phyloP scores from a whole-genome alignment of 2,797 vertebrate species.

The Lophius americanus region DNA sequence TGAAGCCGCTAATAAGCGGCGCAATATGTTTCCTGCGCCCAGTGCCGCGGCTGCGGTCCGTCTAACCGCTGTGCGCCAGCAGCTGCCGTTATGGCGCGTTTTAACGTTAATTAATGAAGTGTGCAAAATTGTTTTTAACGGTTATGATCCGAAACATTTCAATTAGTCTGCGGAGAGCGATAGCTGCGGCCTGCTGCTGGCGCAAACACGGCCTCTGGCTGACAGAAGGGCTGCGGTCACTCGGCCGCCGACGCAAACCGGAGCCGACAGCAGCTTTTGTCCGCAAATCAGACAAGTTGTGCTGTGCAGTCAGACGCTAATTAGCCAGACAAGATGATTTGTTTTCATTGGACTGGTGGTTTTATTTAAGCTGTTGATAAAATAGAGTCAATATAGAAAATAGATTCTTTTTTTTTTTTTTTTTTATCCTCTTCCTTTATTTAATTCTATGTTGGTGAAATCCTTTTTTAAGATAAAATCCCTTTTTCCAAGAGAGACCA shows the following conservation, averaged over 20 bases:
- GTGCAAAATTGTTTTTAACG: constrained; percentile 86
- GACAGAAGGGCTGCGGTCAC: constrained; percentile 51
- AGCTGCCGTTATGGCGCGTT: constrained; percentile 87
- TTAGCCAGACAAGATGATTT: constrained; percentile 52
- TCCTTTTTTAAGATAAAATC: too few relatives aligned
- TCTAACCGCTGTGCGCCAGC: constrained; percentile 76
- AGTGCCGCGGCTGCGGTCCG: constrained; percentile 43
- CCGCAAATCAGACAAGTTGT: constrained; percentile 21
- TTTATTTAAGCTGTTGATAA: neutral
- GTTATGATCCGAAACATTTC: constrained; percentile 86
- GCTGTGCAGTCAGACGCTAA: constrained; percentile 52
- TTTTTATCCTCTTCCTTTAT: neutral
- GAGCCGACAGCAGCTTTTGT: constrained; percentile 65
- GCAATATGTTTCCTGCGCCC: constrained; percentile 51
- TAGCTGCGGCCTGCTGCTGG: constrained; percentile 48
- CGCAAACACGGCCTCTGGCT: constrained; percentile 28
- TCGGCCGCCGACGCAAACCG: constrained; percentile 42
- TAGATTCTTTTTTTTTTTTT: neutral
- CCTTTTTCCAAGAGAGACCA: too few relatives aligned
- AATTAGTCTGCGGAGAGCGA: constrained; percentile 70
- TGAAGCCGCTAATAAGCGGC: constrained; percentile 29
- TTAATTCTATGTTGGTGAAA: neutral
- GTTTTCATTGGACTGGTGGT: constrained; percentile 4
- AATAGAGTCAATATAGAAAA: neutral
- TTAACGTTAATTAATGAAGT: constrained; percentile 88